Evolutionary conservation across 2,888 invertebrate species (phyloP).

Genomic region (Lymantria monacha): DNA sequence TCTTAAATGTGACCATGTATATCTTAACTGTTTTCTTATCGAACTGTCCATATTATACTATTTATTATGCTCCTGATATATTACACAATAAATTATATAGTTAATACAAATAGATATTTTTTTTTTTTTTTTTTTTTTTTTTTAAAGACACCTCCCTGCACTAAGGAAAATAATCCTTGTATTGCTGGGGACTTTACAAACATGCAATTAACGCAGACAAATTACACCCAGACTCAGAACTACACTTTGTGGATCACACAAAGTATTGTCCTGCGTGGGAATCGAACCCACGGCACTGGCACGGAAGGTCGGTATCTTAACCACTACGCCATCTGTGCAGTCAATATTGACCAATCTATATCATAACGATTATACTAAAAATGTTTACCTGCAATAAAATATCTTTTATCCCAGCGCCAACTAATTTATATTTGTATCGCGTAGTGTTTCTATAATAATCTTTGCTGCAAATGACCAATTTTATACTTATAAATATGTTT

Average conservation of each 20-base stretch:
- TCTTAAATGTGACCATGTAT: conserved; percentile 5
- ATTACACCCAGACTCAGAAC: too few relatives aligned
- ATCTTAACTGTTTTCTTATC: not conserved
- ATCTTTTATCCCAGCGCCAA: conserved; percentile 10
- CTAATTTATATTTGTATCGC: conserved; percentile 22
- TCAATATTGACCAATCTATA: conserved; percentile 32
- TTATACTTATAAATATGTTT: conserved; percentile 19
- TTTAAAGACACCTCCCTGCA: too few relatives aligned
- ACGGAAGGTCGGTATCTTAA: too few relatives aligned
- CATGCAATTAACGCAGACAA: too few relatives aligned
- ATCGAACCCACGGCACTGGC: too few relatives aligned
- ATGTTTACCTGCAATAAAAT: conserved; percentile 1
- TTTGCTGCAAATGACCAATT: conserved; percentile 36
- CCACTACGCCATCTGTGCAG: too few relatives aligned
- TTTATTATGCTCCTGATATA: not conserved
- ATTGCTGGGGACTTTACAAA: too few relatives aligned
- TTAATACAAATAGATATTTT: conserved; percentile 4
- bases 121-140: too few relatives aligned
- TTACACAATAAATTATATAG: too few relatives aligned
- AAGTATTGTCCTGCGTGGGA: too few relatives aligned
- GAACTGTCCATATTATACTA: not conserved
- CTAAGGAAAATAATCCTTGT: too few relatives aligned
- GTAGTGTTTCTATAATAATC: conserved; percentile 20
- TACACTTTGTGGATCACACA: too few relatives aligned
- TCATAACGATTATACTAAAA: conserved; percentile 9